Evolutionary conservation across 2,888 invertebrate genomes (phyloP).

Genomic region (Anodontia alba): DNA sequence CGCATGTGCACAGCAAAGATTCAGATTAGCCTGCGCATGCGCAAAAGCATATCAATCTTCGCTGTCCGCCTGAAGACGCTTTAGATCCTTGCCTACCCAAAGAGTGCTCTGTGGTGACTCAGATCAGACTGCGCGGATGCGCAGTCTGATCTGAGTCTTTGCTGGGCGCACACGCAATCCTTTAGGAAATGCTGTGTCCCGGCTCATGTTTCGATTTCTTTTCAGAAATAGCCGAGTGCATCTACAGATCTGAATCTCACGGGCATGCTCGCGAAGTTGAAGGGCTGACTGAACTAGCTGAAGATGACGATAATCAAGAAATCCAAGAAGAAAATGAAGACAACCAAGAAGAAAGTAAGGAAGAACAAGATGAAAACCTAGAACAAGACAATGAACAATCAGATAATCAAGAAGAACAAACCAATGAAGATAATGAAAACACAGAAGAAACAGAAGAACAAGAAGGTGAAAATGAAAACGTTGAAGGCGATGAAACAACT

Average conservation of each 20-base stretch:
- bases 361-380: not conserved
- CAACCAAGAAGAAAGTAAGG: not conserved
- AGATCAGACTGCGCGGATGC: too few relatives aligned
- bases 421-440: not conserved
- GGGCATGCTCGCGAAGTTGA: not conserved
- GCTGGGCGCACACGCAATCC: too few relatives aligned
- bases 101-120: too few relatives aligned
- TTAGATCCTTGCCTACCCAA: too few relatives aligned
- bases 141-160: too few relatives aligned
- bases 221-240: not conserved
- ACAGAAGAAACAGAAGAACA: not conserved
- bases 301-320: not conserved
- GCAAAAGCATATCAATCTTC: too few relatives aligned
- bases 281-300: not conserved
- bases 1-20: too few relatives aligned
- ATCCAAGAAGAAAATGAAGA: not conserved
- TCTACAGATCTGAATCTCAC: not conserved
- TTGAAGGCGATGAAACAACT: not conserved
- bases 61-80: too few relatives aligned
- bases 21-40: too few relatives aligned
- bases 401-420: not conserved
- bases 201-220: too few relatives aligned
- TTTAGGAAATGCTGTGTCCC: too few relatives aligned
- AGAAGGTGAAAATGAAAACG: not conserved
- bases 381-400: not conserved